These are phyloP conservation scores for Garrulus glandarius DNA, from an alignment of 2,797 vertebrate genomes.

Conservation along the genomic window DNA sequence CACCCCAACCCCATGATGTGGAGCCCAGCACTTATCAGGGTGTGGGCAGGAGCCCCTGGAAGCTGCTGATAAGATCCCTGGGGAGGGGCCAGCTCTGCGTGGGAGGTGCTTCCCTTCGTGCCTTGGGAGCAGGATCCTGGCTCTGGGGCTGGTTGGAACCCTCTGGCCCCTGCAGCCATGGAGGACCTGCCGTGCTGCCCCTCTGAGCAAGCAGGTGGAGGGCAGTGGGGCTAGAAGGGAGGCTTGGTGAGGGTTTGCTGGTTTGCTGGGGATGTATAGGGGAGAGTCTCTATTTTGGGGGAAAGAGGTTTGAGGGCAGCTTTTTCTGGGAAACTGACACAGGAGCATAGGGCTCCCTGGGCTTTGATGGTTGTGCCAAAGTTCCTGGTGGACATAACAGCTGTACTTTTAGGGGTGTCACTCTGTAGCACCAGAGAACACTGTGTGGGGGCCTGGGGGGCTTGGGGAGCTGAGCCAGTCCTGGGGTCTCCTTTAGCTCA, in stretches of 20 bases:
- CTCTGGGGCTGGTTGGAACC: fast-evolving
- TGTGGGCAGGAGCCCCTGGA: not conserved
- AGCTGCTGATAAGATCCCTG: not conserved
- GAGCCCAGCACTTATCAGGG: not conserved
- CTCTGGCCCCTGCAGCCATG: not conserved
- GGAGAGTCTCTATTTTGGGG: not conserved
- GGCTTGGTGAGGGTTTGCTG: not conserved
- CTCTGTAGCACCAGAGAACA: too few species aligned
- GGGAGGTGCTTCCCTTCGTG: not conserved
- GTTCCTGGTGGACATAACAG: not conserved
- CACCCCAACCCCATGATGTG: fast-evolving
- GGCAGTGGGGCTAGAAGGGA: not conserved
- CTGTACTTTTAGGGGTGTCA: not conserved
- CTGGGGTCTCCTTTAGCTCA: not conserved
- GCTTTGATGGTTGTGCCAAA: not conserved
- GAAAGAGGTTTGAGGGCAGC: too few species aligned
- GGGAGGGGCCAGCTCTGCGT: not conserved
- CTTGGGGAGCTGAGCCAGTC: not conserved
- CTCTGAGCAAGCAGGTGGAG: not conserved
- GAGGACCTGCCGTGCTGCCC: fast-evolving
- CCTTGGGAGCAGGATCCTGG: not conserved
- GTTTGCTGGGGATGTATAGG: not conserved
- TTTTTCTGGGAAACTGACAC: not conserved
- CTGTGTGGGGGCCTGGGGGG: fast-evolving
- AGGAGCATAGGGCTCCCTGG: not conserved